phyloP scores from a whole-genome alignment of 2,797 vertebrate genomes.

The Holocentrus rufus region DNA sequence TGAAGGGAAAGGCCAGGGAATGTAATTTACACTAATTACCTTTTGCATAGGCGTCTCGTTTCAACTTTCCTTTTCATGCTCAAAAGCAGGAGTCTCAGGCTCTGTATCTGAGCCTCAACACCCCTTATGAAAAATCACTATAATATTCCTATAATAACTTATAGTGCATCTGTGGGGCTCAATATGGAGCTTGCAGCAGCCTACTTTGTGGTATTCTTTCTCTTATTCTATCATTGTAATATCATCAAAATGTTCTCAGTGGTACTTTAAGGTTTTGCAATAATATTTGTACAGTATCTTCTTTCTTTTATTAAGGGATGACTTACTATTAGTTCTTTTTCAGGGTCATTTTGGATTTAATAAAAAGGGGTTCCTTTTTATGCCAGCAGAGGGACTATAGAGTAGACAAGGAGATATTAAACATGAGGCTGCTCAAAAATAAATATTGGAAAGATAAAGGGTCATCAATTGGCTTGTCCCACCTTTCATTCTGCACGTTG shows the following conservation, averaged over 20 bases:
- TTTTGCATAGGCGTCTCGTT: slow-evolving; percentile 77
- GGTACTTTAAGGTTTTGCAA: neutral
- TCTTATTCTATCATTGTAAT: neutral
- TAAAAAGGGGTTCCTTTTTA: slow-evolving; percentile 48
- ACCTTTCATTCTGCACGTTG: slow-evolving; percentile 8
- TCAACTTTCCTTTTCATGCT: slow-evolving; percentile 78
- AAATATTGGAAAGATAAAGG: slow-evolving; percentile 62
- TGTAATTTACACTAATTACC: slow-evolving; percentile 83
- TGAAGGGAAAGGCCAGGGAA: slow-evolving; percentile 73
- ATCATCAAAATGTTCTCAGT: slow-evolving; percentile 5
- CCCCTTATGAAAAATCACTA: slow-evolving; percentile 55
- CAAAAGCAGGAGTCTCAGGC: slow-evolving; percentile 46
- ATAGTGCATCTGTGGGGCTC: neutral
- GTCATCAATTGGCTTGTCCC: slow-evolving; percentile 46
- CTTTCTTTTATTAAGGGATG: neutral
- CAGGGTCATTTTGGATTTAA: neutral
- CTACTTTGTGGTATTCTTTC: neutral
- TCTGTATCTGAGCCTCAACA: slow-evolving; percentile 53
- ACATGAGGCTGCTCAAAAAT: slow-evolving; percentile 63
- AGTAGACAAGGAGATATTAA: slow-evolving; percentile 60
- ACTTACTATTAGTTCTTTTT: too few relatives aligned
- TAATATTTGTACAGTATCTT: slow-evolving; percentile 16
- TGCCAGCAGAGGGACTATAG: slow-evolving; percentile 89
- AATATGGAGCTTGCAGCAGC: slow-evolving; percentile 15
- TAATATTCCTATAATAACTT: slow-evolving; percentile 41